Percentiles rank a stretch among this genome's conserved stretches.
phyloP scores from a whole-genome alignment of 2,113 vertebrate genomes.

The Pollimyrus isidori region DNA sequence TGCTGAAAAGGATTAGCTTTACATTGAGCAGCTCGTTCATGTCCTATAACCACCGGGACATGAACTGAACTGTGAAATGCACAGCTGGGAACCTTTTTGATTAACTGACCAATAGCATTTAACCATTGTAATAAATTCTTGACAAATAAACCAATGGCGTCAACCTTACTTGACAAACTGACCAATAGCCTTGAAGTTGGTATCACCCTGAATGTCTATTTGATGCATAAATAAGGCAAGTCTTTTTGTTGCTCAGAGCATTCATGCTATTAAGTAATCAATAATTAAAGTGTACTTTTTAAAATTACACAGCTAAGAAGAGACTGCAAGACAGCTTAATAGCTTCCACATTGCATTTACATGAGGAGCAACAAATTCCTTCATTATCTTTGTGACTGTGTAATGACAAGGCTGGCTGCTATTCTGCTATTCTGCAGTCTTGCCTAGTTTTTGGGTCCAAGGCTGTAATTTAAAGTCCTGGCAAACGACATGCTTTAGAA shows the following conservation, averaged over 20 bases:
- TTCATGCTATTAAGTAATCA: neutral
- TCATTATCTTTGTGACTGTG: neutral
- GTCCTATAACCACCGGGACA: neutral
- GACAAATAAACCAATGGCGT: neutral
- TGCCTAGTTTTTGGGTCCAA: neutral
- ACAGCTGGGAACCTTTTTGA: neutral
- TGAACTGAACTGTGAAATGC: neutral
- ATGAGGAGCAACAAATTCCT: neutral
- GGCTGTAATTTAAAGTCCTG: slow-evolving; percentile 4
- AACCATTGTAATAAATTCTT: neutral
- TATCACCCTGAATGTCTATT: neutral
- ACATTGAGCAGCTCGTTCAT: neutral
- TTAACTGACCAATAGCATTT: neutral
- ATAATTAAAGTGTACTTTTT: neutral
- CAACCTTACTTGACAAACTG: neutral
- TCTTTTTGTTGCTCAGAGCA: neutral
- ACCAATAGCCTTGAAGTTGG: neutral
- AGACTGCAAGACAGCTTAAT: neutral
- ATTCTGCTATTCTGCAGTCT: neutral
- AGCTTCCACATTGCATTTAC: neutral
- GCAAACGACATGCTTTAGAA: neutral
- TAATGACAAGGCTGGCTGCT: neutral
- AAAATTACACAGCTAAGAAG: neutral
- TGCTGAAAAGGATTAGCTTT: neutral
- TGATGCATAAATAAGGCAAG: neutral